phyloP scores from a whole-genome alignment of 2,113 vertebrate species.

The Elaphurus davidianus region DNA sequence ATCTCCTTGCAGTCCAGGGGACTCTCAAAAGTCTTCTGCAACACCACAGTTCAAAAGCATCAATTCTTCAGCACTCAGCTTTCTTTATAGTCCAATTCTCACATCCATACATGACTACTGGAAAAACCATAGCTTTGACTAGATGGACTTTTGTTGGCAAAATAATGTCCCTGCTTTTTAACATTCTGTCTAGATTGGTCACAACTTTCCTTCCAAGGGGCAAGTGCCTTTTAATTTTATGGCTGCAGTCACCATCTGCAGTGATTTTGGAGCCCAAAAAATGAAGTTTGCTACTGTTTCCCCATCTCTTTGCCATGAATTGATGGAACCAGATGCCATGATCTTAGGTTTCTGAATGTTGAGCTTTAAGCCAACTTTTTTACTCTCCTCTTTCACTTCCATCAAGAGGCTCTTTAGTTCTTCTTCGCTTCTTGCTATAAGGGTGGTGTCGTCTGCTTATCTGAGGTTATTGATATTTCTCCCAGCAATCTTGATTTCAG shows the following conservation, averaged over 20 bases:
- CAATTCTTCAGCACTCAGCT: background rate
- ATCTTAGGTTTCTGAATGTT: background rate
- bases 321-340: background rate
- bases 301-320: background rate
- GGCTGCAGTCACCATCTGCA: background rate
- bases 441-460: background rate
- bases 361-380: background rate
- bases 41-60: background rate
- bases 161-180: background rate
- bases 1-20: background rate
- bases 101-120: background rate
- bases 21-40: background rate
- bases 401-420: background rate
- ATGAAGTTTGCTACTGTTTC: background rate
- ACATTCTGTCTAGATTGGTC: background rate
- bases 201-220: background rate
- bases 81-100: background rate
- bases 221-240: background rate
- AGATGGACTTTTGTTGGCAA: background rate
- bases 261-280: too few species aligned
- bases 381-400: background rate
- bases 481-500: background rate
- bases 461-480: background rate
- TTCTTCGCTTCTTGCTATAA: rapidly evolving
- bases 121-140: background rate